Conservation (phyloP, 2,113 vertebrate genomes). For the Empidonax traillii region DNA sequence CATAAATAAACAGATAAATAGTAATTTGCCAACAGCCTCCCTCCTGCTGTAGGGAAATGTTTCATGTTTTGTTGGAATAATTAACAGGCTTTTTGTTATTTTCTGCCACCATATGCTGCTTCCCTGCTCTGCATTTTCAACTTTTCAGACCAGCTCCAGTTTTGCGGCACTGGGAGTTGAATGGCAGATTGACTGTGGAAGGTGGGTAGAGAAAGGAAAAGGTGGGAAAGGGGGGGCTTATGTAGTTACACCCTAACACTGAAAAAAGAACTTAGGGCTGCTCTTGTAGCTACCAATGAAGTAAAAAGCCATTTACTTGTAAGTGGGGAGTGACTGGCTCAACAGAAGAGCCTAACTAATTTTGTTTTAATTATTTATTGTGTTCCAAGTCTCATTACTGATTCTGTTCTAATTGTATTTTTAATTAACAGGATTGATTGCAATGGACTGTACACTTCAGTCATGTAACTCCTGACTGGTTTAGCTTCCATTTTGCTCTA, state of each 20-base stretch:
- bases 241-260: not conserved
- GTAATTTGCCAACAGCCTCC: not conserved
- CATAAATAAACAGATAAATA: conserved; percentile 39
- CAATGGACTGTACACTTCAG: not conserved
- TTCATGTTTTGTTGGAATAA: conserved; percentile 11
- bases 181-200: not conserved
- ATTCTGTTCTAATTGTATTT: conserved; percentile 53
- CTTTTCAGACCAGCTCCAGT: not conserved
- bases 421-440: conserved; percentile 63
- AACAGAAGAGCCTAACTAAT: conserved; percentile 16
- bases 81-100: conserved; percentile 11
- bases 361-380: conserved; percentile 57
- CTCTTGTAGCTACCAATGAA: not conserved
- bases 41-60: not conserved
- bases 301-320: conserved; percentile 1
- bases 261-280: not conserved
- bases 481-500: not conserved
- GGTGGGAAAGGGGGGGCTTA: not conserved
- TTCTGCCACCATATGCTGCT: conserved; percentile 7
- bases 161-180: not conserved
- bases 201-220: not conserved
- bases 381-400: conserved; percentile 32
- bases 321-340: not conserved
- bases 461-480: not conserved
- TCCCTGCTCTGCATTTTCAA: not conserved